A percentile compares a stretch with the other conserved stretches of the same genome.
Conservation (phyloP, 2,888 invertebrate genomes). For the Opisthograptis luteolata region DNA sequence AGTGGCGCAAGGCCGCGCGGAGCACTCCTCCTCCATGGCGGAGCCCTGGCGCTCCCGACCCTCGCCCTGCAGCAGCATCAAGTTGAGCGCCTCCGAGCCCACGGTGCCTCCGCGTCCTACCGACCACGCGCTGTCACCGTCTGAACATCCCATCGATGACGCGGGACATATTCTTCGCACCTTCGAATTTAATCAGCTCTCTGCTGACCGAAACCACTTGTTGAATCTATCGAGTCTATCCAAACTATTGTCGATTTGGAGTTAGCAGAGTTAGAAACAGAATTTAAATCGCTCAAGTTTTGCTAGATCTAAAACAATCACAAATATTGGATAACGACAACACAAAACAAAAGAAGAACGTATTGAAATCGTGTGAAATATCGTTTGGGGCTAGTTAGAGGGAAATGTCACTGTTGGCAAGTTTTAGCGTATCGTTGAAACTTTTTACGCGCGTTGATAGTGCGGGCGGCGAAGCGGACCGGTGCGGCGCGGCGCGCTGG, state of each 20-base stretch:
- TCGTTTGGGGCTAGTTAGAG: slow-evolving; percentile 40
- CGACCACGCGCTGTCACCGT: slow-evolving; percentile 76
- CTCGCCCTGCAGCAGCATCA: slow-evolving; percentile 87
- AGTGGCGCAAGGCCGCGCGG: slow-evolving; percentile 92
- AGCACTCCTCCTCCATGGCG: slow-evolving; percentile 87
- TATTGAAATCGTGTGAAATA: slow-evolving; percentile 28
- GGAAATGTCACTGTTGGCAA: slow-evolving; percentile 59
- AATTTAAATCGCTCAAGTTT: slow-evolving; percentile 3
- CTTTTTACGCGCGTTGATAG: slow-evolving; percentile 75
- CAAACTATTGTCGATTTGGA: background rate
- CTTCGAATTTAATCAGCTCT: slow-evolving; percentile 41
- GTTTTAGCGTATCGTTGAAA: slow-evolving; percentile 72
- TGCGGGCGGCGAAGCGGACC: slow-evolving; percentile 60
- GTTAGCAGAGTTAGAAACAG: background rate
- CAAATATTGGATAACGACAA: slow-evolving; percentile 33
- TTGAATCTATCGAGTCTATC: slow-evolving; percentile 27
- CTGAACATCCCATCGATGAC: slow-evolving; percentile 79
- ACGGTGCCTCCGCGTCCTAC: slow-evolving; percentile 64
- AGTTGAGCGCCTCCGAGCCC: slow-evolving; percentile 76
- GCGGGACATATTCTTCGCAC: slow-evolving; percentile 68
- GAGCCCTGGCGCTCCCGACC: slow-evolving; percentile 79
- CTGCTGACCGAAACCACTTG: slow-evolving; percentile 37
- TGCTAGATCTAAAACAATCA: slow-evolving; percentile 40
- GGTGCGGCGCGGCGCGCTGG: slow-evolving; percentile 75
- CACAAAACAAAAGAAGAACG: slow-evolving; percentile 35